phyloP scores from a whole-genome alignment of 1,140 invertebrate genomes.

The Psix sp. region DNA sequence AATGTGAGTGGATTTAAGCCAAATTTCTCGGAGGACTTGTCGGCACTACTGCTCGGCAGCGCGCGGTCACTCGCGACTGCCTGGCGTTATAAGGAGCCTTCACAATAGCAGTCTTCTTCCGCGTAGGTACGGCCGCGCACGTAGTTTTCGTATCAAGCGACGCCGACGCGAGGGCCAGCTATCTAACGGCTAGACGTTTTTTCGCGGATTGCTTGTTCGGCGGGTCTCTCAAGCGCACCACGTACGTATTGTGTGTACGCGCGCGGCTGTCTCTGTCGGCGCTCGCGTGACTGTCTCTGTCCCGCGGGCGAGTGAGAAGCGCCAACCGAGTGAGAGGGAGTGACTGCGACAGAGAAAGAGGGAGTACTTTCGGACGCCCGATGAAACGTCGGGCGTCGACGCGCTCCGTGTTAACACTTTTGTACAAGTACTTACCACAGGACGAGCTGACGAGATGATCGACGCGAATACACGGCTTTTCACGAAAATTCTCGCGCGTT shows the following conservation, averaged over 20 bases:
- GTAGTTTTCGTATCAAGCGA: conserved; percentile 24
- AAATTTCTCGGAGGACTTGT: not conserved
- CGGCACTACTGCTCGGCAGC: conserved; percentile 20
- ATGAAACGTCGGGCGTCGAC: conserved; percentile 56
- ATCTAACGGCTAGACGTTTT: conserved; percentile 12
- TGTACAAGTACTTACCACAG: conserved; percentile 64
- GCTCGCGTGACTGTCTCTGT: conserved; percentile 41
- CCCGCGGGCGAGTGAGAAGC: conserved; percentile 29
- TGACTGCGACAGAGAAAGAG: conserved; percentile 42
- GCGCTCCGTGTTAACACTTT: conserved; percentile 40
- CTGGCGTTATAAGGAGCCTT: not conserved
- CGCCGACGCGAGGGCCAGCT: conserved; percentile 25
- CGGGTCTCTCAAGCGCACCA: conserved; percentile 25
- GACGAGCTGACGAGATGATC: conserved; percentile 63
- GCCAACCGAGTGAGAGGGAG: conserved; percentile 29
- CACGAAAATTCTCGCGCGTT: conserved; percentile 79
- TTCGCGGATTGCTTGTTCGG: conserved; percentile 22
- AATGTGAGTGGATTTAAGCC: no score
- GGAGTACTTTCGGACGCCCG: conserved; percentile 54
- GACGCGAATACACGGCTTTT: conserved; percentile 65
- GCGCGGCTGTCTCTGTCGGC: conserved; percentile 33
- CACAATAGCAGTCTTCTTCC: not conserved
- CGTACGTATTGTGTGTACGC: conserved; percentile 41
- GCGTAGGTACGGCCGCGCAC: conserved; percentile 16
- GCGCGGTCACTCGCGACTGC: conserved; percentile 28